phyloP scores from a whole-genome alignment of 2,797 vertebrate species.

The Cyclopterus lumpus region DNA sequence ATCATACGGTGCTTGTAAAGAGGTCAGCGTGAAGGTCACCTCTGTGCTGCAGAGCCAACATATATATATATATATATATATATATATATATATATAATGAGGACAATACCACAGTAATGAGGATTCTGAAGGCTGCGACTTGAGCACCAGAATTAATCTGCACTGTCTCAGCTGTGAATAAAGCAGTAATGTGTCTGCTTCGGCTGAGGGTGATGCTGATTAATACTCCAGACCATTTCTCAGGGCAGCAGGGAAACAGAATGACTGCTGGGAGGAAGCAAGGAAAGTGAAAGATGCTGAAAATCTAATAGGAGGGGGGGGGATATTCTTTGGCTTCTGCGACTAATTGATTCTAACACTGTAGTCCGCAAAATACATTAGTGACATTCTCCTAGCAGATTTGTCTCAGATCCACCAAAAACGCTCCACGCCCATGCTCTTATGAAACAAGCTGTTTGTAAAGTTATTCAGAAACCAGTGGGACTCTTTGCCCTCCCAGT shows the following conservation, averaged over 20 bases:
- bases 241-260: constrained; percentile 50
- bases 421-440: neutral
- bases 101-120: constrained; percentile 62
- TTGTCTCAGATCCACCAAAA: constrained; percentile 14
- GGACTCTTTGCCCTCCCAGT: neutral
- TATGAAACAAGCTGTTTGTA: constrained; percentile 28
- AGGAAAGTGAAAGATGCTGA: constrained; percentile 3
- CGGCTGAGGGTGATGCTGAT: constrained; percentile 55
- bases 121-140: constrained; percentile 50
- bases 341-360: constrained; percentile 32
- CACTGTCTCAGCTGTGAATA: constrained; percentile 62
- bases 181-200: constrained; percentile 56
- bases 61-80: constrained; percentile 33
- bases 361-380: constrained; percentile 27
- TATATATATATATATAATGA: constrained; percentile 33
- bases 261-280: constrained; percentile 15
- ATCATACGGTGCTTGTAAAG: constrained; percentile 31
- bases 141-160: constrained; percentile 57
- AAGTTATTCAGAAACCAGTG: neutral
- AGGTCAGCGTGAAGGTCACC: constrained; percentile 62
- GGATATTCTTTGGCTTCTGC: constrained; percentile 28
- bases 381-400: neutral
- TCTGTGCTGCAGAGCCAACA: neutral
- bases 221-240: constrained; percentile 54
- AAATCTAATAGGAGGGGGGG: constrained; percentile 11